phyloP scores from a whole-genome alignment of 2,797 vertebrate genomes.

The Sebastes trivittatus region DNA sequence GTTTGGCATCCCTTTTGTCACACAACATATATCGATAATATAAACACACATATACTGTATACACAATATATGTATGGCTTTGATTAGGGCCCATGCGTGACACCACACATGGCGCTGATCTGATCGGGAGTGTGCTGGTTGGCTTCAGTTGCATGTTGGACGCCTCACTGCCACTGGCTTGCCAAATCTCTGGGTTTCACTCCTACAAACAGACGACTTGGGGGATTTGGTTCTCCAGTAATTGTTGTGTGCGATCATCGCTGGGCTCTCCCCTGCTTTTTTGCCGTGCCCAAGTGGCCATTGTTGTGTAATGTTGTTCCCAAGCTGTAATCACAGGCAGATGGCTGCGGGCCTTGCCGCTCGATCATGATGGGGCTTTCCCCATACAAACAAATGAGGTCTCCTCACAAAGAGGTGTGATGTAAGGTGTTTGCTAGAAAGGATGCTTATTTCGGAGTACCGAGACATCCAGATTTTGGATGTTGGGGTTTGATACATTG shows the following conservation, averaged over 20 bases:
- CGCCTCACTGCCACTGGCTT: conserved; percentile 40
- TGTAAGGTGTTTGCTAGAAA: conserved; percentile 49
- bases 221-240: conserved; percentile 70
- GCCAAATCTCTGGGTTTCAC: conserved; percentile 72
- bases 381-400: conserved; percentile 47
- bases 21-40: not conserved
- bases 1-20: conserved; percentile 3
- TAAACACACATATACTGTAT: not conserved
- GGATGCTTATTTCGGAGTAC: conserved; percentile 17
- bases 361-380: conserved; percentile 62
- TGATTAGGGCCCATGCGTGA: conserved; percentile 66
- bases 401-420: conserved; percentile 53
- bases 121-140: conserved; percentile 73
- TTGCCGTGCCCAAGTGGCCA: conserved; percentile 62
- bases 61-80: conserved; percentile 47
- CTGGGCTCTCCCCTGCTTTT: conserved; percentile 68
- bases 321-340: conserved; percentile 75
- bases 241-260: conserved; percentile 70
- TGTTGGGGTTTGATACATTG: conserved; percentile 5
- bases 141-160: conserved; percentile 61
- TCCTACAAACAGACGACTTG: conserved; percentile 65
- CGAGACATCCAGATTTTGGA: conserved; percentile 1
- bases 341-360: conserved; percentile 55
- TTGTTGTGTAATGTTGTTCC: conserved; percentile 72
- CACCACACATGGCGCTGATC: conserved; percentile 72